Evolutionary conservation across 23 tunicate genomes (phyloP), one percentile per base, ranked within the genome.

Genomic region (Halocynthia aurantium): DNA sequence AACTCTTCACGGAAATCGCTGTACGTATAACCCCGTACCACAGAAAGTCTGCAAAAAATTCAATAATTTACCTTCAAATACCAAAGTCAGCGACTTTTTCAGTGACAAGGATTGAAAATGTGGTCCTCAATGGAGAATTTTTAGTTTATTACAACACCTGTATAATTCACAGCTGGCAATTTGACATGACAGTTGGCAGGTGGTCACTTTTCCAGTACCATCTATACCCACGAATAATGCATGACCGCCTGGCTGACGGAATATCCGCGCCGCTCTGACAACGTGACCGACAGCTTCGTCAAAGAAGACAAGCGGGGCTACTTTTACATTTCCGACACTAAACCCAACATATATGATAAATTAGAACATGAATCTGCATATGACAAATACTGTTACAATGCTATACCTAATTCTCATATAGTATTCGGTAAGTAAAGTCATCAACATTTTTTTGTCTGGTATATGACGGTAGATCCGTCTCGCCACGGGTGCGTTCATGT

Each of bases 271-370:
- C 10, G 98, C 91, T 69, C 98, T 53, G 7, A 92, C 77, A 82
- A 92, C 88, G 81, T 92, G 98, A 82, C 84, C 86, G 18, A 92
- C 74, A 20, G 98, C 98, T 22, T 85, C 88, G 12, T 92, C 79
- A 69, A 92, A 92, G 80, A 92, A 92, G 52, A 92, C 87, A 19
- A 92, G 80, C 52, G 91, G 98, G 9, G 91, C 86, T 5, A 84
- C 80, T 77, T 82, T 84, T 8, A 74, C 80, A 22, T 61, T 78
- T 67, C 88, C 89, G 19, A 77, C 75, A 56, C 98, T 92, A 74
- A 52, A 11, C 10, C 53, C 22, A 81, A 70, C 67, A 10, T 49
- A 9, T 58, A 58, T 58, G 64, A n/a, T 58, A 58, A 60, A 15
- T 60, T 2, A 15, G 64, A 60, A 2, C 64, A 15, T 1, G n/a